Evolutionary conservation across 2,797 vertebrate species (phyloP), one percentile per base, ranked within the genome.

Genomic region (Hemibagrus guttatus): DNA sequence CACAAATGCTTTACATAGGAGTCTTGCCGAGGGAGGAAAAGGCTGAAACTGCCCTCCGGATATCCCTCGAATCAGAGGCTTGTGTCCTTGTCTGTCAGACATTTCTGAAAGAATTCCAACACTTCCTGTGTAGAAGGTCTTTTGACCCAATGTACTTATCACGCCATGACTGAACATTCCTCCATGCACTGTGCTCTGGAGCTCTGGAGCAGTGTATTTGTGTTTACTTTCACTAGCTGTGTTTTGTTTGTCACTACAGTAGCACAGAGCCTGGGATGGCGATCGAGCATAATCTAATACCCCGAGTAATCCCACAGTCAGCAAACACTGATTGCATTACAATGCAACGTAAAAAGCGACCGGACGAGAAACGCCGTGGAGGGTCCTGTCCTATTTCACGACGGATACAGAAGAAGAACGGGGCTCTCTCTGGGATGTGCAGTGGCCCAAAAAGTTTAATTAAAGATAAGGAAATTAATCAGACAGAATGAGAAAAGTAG

Each of bases 131-230:
- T 85, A 83, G 84, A 87, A 79, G 46, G 89, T 93, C 91, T 92
- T 95, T 92, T 94, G 91, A 93, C 92, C 92, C 84, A 88, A 90
- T 92, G 91, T 90, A 84, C 93, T 93, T 92, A 92, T 94, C 91
- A 79, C 81, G 78, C 86, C 76, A 84, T 86, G 72, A 84, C 87
- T 88, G 26, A 95, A 93, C 92, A 92, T 93, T 93, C 89, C 88
- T 49, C 84, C 26, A 58, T 87, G 76, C 79, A 88, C 64, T 2
- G 5, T 83, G 83, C 83, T 64, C 78, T 52, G 66, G 52, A 39
- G 35, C 35, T 72, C 90, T 91, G 88, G 86, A 83, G 58, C 83
- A 74, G 42, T 63, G 42, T 63, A 58, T 39, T 72, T 59, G 52
- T 61, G 19, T 79, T 66, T 59, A 76, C 76, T 66, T 58, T 64